Percentiles rank a stretch among this genome's conserved stretches.
These are phyloP conservation scores for Smittia aterrima DNA, from an alignment of 2,888 invertebrate genomes.

Conservation along the genomic window DNA sequence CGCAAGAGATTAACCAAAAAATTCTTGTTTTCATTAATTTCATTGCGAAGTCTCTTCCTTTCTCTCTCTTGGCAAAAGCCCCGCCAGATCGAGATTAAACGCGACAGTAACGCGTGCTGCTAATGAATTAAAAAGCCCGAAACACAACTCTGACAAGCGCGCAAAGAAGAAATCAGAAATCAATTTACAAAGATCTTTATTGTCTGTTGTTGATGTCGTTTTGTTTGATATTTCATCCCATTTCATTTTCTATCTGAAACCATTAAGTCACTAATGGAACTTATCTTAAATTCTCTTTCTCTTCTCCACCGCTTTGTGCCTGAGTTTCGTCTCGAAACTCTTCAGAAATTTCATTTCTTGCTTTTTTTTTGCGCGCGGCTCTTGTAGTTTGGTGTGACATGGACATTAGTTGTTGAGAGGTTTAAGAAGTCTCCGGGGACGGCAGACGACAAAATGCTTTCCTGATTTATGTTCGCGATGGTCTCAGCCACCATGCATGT, in stretches of 20 bases:
- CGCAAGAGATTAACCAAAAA: background rate
- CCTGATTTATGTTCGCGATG: conserved; percentile 29
- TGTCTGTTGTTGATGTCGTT: conserved; percentile 34
- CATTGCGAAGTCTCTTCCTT: background rate
- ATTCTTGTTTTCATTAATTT: conserved; percentile 20
- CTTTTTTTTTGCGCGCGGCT: conserved; percentile 8
- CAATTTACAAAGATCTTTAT: conserved; percentile 42
- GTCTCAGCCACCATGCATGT: background rate
- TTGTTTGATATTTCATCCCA: conserved; percentile 36
- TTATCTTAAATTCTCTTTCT: conserved; percentile 41
- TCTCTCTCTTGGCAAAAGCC: background rate
- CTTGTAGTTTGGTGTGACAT: conserved; percentile 40
- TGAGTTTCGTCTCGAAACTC: conserved; percentile 5
- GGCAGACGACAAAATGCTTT: conserved; percentile 15
- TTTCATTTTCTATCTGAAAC: conserved; percentile 39
- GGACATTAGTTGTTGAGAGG: conserved; percentile 38
- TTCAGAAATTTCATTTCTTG: conserved; percentile 19
- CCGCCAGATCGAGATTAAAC: conserved; percentile 20
- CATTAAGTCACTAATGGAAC: conserved; percentile 42
- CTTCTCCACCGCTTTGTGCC: background rate
- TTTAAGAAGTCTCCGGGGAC: conserved; percentile 1
- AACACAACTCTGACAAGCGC: background rate
- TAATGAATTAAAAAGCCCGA: conserved; percentile 29
- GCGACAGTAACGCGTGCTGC: conserved; percentile 39
- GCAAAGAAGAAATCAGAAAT: conserved; percentile 23